Percentiles rank a stretch among this genome's conserved stretches.
These are phyloP conservation scores for Muschampia plurimacula DNA, from an alignment of 2,888 invertebrate species.

Conservation along the genomic window DNA sequence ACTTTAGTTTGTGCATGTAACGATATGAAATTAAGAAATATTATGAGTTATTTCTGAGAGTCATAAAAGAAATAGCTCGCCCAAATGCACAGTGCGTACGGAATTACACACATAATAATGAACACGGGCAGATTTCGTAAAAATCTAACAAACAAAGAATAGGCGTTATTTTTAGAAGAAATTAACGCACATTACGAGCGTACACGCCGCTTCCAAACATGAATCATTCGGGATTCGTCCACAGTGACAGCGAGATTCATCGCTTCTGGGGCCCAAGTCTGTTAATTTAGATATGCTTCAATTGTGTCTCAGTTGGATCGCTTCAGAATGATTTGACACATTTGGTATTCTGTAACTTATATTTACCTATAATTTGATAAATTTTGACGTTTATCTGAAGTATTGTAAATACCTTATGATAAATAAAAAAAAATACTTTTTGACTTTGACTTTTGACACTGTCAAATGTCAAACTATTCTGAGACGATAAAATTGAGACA, in stretches of 20 bases:
- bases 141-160: constrained; percentile 81
- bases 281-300: too few relatives aligned
- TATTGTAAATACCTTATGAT: too few relatives aligned
- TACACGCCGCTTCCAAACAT: constrained; percentile 72
- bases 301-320: too few relatives aligned
- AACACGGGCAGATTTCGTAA: constrained; percentile 76
- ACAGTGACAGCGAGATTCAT: constrained; percentile 50
- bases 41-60: constrained; percentile 38
- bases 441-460: too few relatives aligned
- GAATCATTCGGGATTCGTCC: constrained; percentile 67
- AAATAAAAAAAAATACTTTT: too few relatives aligned
- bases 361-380: too few relatives aligned
- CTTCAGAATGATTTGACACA: too few relatives aligned
- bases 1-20: constrained; percentile 29
- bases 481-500: too few relatives aligned
- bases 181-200: constrained; percentile 82
- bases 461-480: too few relatives aligned
- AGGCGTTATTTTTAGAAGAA: constrained; percentile 82
- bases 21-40: constrained; percentile 38
- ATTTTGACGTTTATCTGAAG: too few relatives aligned
- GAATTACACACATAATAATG: constrained; percentile 54
- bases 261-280: too few relatives aligned
- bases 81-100: constrained; percentile 39
- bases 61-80: constrained; percentile 37
- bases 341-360: too few relatives aligned